Evolutionary conservation across 53 echinoderm and acorn worm genomes (phyloP), one percentile per base, ranked within the genome.

Genomic region (Glandiceps talaboti): DNA sequence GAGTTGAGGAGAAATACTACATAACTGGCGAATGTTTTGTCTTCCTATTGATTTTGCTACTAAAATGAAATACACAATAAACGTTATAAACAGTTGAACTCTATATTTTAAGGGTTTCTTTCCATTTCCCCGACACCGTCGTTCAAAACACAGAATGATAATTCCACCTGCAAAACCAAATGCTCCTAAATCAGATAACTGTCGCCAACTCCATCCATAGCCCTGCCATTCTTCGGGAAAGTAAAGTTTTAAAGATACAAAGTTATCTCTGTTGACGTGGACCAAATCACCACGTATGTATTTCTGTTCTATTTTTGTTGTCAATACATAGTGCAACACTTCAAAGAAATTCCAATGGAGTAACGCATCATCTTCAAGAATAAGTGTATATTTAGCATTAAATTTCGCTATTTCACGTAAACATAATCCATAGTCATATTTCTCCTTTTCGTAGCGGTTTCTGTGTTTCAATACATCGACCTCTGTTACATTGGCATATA

Each of bases 191-290:
- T 86, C 86, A 0, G 30, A n/a, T 27, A 86, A 82, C 26, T 82
- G 79, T 25, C 31, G 29, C 0, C 0, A 1, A 26, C 82, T 82
- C 6, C 74, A 64, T 1, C 86, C 86, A 26, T 77, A 86, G 12
- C 86, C 86, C 74, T 86, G 77, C 86, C 86, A 86, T 45, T 86
- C 82, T 74, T 86, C 86, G 12, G 86, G 86, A 74, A 86, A 86
- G 74, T 82, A 86, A 29, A 86, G 82, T 31, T 86, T 86, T 12
- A 82, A 77, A 30, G 86, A 81, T 26, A 74, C 82, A 75, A 81
- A 86, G n/a, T 77, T 78, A n/a, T n/a, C n/a, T n/a, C n/a, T n/a
- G 29, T 86, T 82, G 0, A 27, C 26, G 1, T 73, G 77, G 33
- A 32, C 31, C 28, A 74, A 45, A 1, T 31, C 29, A 77, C 86